These are phyloP conservation scores for Tolypeutes matacus DNA, from an alignment of 2,797 vertebrate genomes.

Conservation along the genomic window DNA sequence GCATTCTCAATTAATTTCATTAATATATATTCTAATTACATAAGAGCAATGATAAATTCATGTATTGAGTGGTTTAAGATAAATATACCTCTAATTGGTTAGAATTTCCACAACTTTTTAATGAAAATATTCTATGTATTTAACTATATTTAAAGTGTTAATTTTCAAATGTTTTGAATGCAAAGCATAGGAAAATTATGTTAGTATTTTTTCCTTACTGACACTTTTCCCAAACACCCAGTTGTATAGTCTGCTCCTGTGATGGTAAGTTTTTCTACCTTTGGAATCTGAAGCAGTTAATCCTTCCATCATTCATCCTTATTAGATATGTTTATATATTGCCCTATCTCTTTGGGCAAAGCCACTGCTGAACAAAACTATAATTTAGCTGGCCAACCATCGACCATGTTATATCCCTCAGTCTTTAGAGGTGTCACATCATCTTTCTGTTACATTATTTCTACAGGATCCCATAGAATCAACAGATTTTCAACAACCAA, in stretches of 20 bases:
- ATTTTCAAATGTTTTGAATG: constrained; percentile 48
- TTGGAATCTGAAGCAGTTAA: neutral
- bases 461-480: neutral
- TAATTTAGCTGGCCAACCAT: constrained; percentile 12
- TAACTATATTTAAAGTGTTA: constrained; percentile 42
- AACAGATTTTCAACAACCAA: neutral
- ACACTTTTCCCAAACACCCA: neutral
- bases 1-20: too few species aligned
- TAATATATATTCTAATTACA: constrained; percentile 45
- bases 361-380: constrained; percentile 26
- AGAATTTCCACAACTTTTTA: constrained; percentile 26
- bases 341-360: constrained; percentile 22
- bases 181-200: neutral
- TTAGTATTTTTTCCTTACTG: constrained; percentile 18
- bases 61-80: neutral
- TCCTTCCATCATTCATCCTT: constrained; percentile 11
- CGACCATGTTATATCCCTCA: neutral
- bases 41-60: constrained; percentile 47
- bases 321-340: neutral
- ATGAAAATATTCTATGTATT: neutral
- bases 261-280: neutral
- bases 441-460: constrained; percentile 48
- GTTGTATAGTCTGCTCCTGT: neutral
- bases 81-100: constrained; percentile 3
- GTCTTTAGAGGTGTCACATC: neutral